A percentile compares a stretch with the other conserved stretches of the same genome.
Conservation (phyloP, 2,888 invertebrate species). For the Cephus runcator region DNA sequence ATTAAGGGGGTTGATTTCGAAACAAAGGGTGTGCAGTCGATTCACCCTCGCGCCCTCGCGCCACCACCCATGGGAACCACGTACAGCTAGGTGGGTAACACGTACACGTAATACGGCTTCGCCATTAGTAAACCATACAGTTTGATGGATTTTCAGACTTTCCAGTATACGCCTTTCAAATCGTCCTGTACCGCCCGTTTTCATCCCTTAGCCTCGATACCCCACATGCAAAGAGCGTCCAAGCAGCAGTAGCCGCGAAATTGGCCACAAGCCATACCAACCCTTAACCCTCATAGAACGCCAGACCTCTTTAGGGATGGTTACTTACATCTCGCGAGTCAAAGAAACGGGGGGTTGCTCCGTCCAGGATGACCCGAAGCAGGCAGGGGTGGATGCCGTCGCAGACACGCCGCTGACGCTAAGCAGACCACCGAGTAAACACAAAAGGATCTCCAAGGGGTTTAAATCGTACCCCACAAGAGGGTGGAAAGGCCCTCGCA, state of each 20-base stretch:
- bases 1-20: constrained; percentile 52
- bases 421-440: background rate
- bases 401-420: background rate
- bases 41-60: background rate
- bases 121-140: background rate
- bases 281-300: background rate
- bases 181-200: background rate
- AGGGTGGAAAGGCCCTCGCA: background rate
- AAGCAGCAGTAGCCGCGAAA: background rate
- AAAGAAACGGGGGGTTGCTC: background rate
- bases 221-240: background rate
- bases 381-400: background rate
- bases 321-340: background rate
- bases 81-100: no score
- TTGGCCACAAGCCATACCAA: background rate
- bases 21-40: constrained; percentile 30
- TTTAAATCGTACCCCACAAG: background rate
- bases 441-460: background rate
- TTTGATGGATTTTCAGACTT: background rate
- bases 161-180: background rate
- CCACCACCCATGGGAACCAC: background rate
- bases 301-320: background rate
- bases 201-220: background rate
- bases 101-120: background rate
- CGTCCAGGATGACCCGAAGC: background rate